Evolutionary conservation across 2,888 invertebrate genomes (phyloP), one percentile per base, ranked within the genome.

Genomic region (Drosophila emarginata): DNA sequence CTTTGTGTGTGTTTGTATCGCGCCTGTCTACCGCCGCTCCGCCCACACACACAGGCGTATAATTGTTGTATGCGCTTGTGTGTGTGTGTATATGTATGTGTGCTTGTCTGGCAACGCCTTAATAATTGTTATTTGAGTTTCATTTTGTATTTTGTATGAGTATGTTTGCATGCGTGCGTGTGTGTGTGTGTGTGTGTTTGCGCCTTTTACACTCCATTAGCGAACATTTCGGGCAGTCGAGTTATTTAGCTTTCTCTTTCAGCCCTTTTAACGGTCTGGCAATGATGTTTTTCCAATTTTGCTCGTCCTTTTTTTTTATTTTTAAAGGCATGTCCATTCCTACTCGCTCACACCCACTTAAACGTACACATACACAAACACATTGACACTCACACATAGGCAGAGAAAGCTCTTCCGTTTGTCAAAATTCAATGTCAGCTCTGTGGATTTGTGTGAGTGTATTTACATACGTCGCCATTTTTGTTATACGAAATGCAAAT

Each of bases 31-130:
- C 53, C 36, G 61, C 86, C 87, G 84, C 84, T 87, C 79, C 78
- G 74, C 77, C 79, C 87, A 78, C 76, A 79, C 79, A 69, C 67
- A 79, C 78, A 80, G 56, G 40, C 77, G 58, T 79, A 76, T 81
- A 78, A 87, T 82, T 85, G 76, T 85, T 88, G 79, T 45, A 32
- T 32, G 9, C 32, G 9, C 32, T 32, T 45, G 7, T 40, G 12
- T 4, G 39, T 39, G 14, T 39, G 39, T 40, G 40, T 45, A n/a
- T 18, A 9, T 7, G 14, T 45, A 9, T 4, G 45, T 82, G 79
- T 82, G 78, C 72, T 66, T 74, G 88, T 89, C 89, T 89, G 90
- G 90, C 88, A 90, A 90, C 90, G 90, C 90, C 90, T 90, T 90
- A 87, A 87, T 85, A 83, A 87, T 89, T 89, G 80, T 89, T 87